These are phyloP conservation scores for Chaenocephalus aceratus DNA, from an alignment of 2,113 vertebrate genomes.

Conservation along the genomic window DNA sequence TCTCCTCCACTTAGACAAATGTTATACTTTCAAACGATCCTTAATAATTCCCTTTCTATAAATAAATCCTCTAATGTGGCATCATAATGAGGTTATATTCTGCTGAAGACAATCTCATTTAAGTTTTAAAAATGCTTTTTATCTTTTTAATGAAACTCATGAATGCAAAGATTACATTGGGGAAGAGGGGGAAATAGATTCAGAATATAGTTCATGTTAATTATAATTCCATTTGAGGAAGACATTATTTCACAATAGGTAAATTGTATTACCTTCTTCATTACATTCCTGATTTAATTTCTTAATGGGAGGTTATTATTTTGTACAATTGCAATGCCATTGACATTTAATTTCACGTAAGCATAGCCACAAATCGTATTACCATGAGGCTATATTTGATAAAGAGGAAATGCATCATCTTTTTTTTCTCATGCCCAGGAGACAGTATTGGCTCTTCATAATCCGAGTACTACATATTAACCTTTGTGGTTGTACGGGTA, in stretches of 20 bases:
- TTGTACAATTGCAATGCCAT: constrained; percentile 6
- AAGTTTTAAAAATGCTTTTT: background rate
- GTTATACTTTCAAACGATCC: background rate
- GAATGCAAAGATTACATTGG: background rate
- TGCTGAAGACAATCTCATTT: background rate
- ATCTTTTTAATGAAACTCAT: constrained; percentile 12
- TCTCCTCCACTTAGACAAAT: background rate
- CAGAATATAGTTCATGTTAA: background rate
- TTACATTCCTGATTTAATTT: constrained; percentile 16
- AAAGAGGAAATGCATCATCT: background rate
- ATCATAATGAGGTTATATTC: background rate
- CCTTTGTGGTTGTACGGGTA: background rate
- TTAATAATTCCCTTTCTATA: background rate
- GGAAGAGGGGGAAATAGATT: background rate
- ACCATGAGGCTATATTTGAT: background rate
- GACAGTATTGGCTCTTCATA: constrained; percentile 50
- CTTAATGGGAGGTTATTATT: background rate
- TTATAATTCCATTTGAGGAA: constrained; percentile 1
- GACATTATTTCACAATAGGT: constrained; percentile 6
- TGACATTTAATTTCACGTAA: constrained; percentile 18
- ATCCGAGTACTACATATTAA: constrained; percentile 10
- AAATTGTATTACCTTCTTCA: constrained; percentile 3
- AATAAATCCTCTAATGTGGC: constrained; percentile 6
- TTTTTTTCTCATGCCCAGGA: constrained; percentile 31
- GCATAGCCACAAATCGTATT: background rate